phyloP scores from a whole-genome alignment of 2,888 invertebrate genomes.

The Junonia oenone region DNA sequence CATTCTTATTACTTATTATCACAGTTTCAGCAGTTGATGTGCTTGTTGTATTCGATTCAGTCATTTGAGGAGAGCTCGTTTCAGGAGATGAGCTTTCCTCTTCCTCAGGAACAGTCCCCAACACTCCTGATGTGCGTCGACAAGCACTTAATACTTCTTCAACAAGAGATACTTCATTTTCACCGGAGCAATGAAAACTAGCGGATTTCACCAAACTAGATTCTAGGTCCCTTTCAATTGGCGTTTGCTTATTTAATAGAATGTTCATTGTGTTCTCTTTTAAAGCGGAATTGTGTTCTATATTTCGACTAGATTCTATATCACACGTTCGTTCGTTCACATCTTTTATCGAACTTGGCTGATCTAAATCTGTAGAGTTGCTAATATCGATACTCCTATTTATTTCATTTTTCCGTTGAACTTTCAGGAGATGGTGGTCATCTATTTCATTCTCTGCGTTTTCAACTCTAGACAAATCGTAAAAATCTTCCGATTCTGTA shows the following conservation, averaged over 20 bases:
- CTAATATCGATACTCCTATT: conserved; percentile 60
- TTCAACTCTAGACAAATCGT: conserved; percentile 55
- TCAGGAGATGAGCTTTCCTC: conserved; percentile 79
- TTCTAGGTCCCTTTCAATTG: conserved; percentile 50
- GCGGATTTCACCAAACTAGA: conserved; percentile 56
- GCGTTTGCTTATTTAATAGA: conserved; percentile 51
- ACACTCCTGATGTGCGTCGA: conserved; percentile 61
- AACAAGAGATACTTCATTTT: conserved; percentile 62
- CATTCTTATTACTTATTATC: conserved; percentile 81
- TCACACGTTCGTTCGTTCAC: conserved; percentile 54
- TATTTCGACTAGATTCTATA: conserved; percentile 55
- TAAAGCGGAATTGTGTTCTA: conserved; percentile 56
- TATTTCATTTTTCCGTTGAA: conserved; percentile 71
- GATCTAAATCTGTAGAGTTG: conserved; percentile 45
- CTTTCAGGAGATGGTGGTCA: conserved; percentile 61
- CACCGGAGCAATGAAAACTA: conserved; percentile 57
- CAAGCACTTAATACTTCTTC: conserved; percentile 71
- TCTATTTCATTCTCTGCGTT: conserved; percentile 68
- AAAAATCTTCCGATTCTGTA: conserved; percentile 64
- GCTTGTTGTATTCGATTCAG: conserved; percentile 83
- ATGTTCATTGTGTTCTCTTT: conserved; percentile 69
- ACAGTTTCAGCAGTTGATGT: conserved; percentile 86
- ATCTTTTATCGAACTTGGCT: conserved; percentile 43
- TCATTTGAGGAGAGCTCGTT: conserved; percentile 78
- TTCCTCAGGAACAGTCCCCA: conserved; percentile 82